Conservation (phyloP, 2,888 invertebrate species). For the Psylliodes chrysocephalus region DNA sequence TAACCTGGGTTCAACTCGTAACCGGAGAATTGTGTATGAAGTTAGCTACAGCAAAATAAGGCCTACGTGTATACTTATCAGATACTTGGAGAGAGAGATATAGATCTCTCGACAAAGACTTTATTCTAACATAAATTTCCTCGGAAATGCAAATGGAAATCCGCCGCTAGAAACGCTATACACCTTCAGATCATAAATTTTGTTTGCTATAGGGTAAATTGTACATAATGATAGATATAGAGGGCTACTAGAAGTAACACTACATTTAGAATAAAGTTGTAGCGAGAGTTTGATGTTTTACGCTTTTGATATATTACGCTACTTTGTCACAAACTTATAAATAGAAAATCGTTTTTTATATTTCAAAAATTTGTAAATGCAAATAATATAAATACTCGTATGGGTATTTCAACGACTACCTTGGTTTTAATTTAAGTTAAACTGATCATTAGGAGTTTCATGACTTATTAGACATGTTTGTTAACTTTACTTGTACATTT, state of each 20-base stretch:
- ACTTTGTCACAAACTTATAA: not conserved
- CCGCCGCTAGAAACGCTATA: slow-evolving; percentile 29
- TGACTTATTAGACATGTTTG: too few species aligned
- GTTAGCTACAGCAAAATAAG: slow-evolving; percentile 19
- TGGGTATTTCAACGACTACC: too few species aligned
- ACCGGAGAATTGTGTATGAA: slow-evolving; percentile 14
- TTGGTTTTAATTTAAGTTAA: too few species aligned
- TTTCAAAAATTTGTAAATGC: too few species aligned
- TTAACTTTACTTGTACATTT: too few species aligned
- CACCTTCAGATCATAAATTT: slow-evolving; percentile 27
- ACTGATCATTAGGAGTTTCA: too few species aligned
- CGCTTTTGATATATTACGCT: not conserved
- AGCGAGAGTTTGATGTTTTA: not conserved
- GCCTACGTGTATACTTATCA: slow-evolving; percentile 24
- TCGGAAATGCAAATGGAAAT: slow-evolving; percentile 28
- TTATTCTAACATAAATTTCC: slow-evolving; percentile 25
- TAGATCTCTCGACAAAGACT: slow-evolving; percentile 30
- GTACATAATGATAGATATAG: slow-evolving; percentile 15
- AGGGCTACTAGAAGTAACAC: not conserved
- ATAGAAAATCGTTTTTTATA: too few species aligned
- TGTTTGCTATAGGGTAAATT: slow-evolving; percentile 23
- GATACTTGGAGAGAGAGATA: slow-evolving; percentile 23
- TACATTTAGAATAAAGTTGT: not conserved
- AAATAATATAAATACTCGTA: too few species aligned
- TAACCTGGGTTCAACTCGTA: not conserved